Percentiles rank a stretch among this genome's conserved stretches.
Evolutionary conservation across 2,888 invertebrate genomes (phyloP).

Genomic region (Pharmacophagus antenor): DNA sequence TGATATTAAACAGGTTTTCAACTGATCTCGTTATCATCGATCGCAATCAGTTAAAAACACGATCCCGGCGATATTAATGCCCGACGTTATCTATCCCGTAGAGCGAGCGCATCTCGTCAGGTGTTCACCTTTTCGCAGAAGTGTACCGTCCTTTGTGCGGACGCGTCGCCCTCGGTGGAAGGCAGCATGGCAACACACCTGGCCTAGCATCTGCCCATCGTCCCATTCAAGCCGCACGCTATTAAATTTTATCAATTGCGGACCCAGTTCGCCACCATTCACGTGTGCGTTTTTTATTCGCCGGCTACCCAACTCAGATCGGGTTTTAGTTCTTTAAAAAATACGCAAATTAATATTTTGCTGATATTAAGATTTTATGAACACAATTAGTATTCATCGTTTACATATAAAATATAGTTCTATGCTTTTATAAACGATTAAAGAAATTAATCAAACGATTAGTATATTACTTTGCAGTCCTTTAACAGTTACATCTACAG

Average conservation of each 20-base stretch:
- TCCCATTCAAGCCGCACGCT: conserved; percentile 62
- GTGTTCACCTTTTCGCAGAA: conserved; percentile 28
- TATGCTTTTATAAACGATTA: too few relatives aligned
- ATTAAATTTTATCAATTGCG: conserved; percentile 72
- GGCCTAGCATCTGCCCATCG: conserved; percentile 61
- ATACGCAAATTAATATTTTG: not conserved
- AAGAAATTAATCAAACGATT: too few relatives aligned
- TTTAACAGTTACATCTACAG: too few relatives aligned
- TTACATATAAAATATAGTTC: too few relatives aligned
- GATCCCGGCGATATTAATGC: conserved; percentile 18
- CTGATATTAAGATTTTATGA: too few relatives aligned
- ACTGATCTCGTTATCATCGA: conserved; percentile 20
- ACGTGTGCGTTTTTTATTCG: conserved; percentile 51
- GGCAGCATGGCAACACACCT: conserved; percentile 53
- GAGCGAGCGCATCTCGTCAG: conserved; percentile 17
- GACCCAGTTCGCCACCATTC: conserved; percentile 59
- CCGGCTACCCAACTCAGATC: not conserved
- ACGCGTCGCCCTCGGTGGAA: conserved; percentile 44
- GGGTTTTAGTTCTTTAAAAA: not conserved
- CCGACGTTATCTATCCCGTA: conserved; percentile 16
- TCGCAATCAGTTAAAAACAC: conserved; percentile 18
- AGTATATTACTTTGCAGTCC: too few relatives aligned
- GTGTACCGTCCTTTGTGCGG: conserved; percentile 23
- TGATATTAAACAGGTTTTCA: conserved; percentile 17
- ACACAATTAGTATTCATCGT: too few relatives aligned